A percentile compares a stretch with the other conserved stretches of the same genome.
Evolutionary conservation across 2,888 invertebrate species (phyloP).

Genomic region (Acronicta aceris): DNA sequence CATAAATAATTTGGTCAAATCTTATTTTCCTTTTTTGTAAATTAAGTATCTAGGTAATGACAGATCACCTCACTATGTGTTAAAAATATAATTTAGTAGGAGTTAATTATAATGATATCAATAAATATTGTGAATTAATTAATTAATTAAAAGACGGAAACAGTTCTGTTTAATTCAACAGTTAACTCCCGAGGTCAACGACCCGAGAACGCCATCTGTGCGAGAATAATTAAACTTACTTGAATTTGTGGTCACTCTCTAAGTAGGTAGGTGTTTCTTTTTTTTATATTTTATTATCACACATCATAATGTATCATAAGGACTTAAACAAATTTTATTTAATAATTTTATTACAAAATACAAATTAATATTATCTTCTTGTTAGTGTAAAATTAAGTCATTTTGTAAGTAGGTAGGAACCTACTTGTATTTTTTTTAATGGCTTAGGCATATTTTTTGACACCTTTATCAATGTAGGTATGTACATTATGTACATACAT

Average conservation of each 20-base stretch:
- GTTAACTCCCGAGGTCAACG: constrained; percentile 64
- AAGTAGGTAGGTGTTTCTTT: not conserved
- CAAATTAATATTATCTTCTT: not conserved
- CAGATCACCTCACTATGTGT: too few species aligned
- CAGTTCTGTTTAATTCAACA: constrained; percentile 40
- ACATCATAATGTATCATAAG: too few species aligned
- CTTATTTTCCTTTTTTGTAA: too few species aligned
- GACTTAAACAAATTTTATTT: not conserved
- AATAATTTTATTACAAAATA: not conserved
- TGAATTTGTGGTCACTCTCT: constrained; percentile 17
- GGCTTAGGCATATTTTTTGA: not conserved
- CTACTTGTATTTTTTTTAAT: not conserved
- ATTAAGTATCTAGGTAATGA: too few species aligned
- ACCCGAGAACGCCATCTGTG: constrained; percentile 71
- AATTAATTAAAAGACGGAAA: constrained; percentile 29
- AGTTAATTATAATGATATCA: constrained; percentile 9
- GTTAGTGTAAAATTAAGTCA: not conserved
- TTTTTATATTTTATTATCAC: constrained; percentile 12
- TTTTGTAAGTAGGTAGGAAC: not conserved
- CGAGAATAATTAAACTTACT: constrained; percentile 45
- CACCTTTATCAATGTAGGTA: too few species aligned
- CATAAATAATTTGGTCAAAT: not conserved
- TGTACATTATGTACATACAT: too few species aligned
- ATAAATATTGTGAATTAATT: constrained; percentile 12
- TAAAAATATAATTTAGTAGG: not conserved